These are phyloP conservation scores for Philereme transversata DNA, from an alignment of 2,888 invertebrate species.

Conservation along the genomic window DNA sequence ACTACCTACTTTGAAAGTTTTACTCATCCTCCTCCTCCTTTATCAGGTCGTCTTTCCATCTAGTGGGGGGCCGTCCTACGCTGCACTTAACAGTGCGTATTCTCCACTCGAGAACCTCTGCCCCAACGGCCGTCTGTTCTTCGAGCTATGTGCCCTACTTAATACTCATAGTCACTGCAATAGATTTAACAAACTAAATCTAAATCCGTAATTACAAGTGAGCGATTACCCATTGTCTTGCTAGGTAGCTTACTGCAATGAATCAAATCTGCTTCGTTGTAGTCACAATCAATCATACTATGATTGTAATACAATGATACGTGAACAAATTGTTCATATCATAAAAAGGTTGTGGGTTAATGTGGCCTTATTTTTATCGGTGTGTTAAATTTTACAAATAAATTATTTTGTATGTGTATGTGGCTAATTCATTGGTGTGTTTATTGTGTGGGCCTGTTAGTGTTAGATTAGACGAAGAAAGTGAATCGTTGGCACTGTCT, in stretches of 20 bases:
- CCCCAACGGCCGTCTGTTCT: too few relatives aligned
- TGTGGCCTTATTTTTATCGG: slow-evolving; percentile 13
- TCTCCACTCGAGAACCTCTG: too few relatives aligned
- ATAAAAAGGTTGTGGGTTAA: slow-evolving; percentile 18
- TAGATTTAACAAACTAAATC: slow-evolving; percentile 10
- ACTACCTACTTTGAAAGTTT: too few relatives aligned
- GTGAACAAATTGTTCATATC: slow-evolving; percentile 28
- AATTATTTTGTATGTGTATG: neutral
- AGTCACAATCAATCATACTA: slow-evolving; percentile 29
- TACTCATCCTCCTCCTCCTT: too few relatives aligned
- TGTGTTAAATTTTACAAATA: neutral
- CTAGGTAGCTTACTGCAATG: slow-evolving; percentile 28
- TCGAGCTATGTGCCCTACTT: neutral
- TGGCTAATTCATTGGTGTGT: neutral
- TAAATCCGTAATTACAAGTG: slow-evolving; percentile 19
- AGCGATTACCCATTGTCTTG: slow-evolving; percentile 33
- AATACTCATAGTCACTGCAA: neutral
- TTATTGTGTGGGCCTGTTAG: neutral
- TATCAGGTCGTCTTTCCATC: too few relatives aligned
- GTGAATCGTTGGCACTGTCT: too few relatives aligned
- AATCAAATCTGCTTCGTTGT: slow-evolving; percentile 29
- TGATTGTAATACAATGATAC: slow-evolving; percentile 32
- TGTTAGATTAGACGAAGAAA: neutral
- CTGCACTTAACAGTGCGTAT: too few relatives aligned
- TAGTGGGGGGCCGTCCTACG: too few relatives aligned